Evolutionary conservation across 2,113 vertebrate genomes (phyloP).

Genomic region (Siniperca knerii): DNA sequence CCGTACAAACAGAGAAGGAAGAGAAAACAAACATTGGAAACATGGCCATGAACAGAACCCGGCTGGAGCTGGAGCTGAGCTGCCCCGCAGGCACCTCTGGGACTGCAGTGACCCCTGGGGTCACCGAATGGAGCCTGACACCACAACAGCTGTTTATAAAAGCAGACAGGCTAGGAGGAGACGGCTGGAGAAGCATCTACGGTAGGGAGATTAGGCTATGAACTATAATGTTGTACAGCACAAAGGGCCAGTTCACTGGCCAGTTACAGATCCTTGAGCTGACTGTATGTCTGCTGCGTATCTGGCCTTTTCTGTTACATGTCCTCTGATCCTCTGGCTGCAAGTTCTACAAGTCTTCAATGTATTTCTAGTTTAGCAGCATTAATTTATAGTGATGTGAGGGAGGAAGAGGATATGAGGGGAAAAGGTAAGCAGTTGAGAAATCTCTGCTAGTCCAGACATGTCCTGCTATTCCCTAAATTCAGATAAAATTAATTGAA

Average conservation of each 20-base stretch:
- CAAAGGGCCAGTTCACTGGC: slow-evolving; percentile 44
- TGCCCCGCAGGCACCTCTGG: slow-evolving; percentile 74
- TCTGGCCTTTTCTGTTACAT: slow-evolving; percentile 33
- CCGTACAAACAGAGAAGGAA: slow-evolving; percentile 75
- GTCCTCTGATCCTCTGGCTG: slow-evolving; percentile 9
- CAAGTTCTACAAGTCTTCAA: slow-evolving; percentile 15
- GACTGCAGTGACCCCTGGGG: slow-evolving; percentile 70
- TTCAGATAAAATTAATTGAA: slow-evolving; percentile 6
- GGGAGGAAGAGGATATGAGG: slow-evolving; percentile 11
- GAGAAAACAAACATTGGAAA: slow-evolving; percentile 80
- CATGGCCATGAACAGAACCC: slow-evolving; percentile 73
- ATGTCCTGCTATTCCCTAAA: slow-evolving; percentile 6
- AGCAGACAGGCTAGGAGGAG: slow-evolving; percentile 67
- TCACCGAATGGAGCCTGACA: slow-evolving; percentile 75
- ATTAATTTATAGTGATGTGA: slow-evolving; percentile 29
- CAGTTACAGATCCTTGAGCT: slow-evolving; percentile 37
- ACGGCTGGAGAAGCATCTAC: slow-evolving; percentile 52
- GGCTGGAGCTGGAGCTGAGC: slow-evolving; percentile 60
- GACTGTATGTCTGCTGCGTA: slow-evolving; percentile 42
- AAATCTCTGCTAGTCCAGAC: slow-evolving; percentile 29
- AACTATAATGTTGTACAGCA: slow-evolving; percentile 58
- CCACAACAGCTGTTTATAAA: slow-evolving; percentile 80
- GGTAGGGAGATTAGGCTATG: slow-evolving; percentile 43
- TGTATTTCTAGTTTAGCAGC: slow-evolving; percentile 12
- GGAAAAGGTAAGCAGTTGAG: slow-evolving; percentile 17